Evolutionary conservation across 1,140 invertebrate species (phyloP), one percentile per base, ranked within the genome.

Genomic region (Leucophenga varia): DNA sequence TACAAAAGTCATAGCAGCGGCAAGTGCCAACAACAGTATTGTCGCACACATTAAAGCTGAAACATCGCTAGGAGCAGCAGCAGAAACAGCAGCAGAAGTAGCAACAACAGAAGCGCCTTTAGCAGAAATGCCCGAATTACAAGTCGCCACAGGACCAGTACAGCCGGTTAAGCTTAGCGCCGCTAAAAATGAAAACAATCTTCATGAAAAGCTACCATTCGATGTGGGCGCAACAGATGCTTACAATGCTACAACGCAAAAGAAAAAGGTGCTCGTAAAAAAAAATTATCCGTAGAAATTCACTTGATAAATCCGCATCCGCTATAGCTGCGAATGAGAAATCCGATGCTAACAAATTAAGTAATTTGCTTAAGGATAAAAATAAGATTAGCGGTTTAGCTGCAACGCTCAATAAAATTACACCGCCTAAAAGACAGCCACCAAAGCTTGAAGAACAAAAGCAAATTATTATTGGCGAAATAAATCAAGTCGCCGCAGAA

Each of bases 101-200:
- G 4, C 12, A 37, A 16, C 16, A 17, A 21, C 12, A 34, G 14
- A 9, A 35, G 5, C 20, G 16, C 30, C 21, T 4, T 5, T 22
- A 31, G 20, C 30, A n/a, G 12, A 7, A 44, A 72, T 72, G 69
- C 69, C 69, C 50, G 69, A 72, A 59, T 54, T 65, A 55, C 57
- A 72, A 63, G 61, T 72, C 52, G 43, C 59, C 10, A 36, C 69
- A 25, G 61, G 59, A 8, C 69, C 68, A 14, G 68, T 72, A 48
- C 64, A 71, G 47, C 61, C 68, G 32, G 68, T 68, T 6, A 67
- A 67, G 44, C 63, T 67, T 22, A 63, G 67, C 14, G 67, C 59
- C 1, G 63, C 63, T 38, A 63, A 67, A n/a, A n/a, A n/a, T 34
- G 43, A 52, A 3, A 54, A 52, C 38, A 53, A 63, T n/a, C n/a